These are phyloP conservation scores for Ypsolopha sequella DNA, from an alignment of 2,888 invertebrate genomes.

Conservation along the genomic window DNA sequence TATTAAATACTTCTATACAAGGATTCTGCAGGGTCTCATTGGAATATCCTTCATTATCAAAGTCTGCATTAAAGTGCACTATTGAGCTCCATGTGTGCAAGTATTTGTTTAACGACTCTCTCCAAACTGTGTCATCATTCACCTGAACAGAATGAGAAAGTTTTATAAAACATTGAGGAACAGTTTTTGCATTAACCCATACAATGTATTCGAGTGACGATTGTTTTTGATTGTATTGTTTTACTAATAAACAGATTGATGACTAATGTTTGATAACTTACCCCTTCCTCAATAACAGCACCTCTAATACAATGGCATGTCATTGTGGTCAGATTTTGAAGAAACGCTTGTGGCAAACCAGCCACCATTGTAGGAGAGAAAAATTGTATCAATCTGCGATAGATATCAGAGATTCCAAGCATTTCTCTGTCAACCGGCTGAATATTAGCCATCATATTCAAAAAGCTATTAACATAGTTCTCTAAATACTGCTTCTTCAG, in stretches of 20 bases:
- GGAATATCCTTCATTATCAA: conserved; percentile 41
- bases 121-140: conserved; percentile 56
- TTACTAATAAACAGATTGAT: too few relatives aligned
- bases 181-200: too few relatives aligned
- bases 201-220: too few relatives aligned
- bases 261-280: conserved; percentile 24
- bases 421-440: conserved; percentile 54
- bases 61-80: conserved; percentile 22
- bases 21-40: conserved; percentile 48
- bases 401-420: conserved; percentile 58
- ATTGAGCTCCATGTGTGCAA: conserved; percentile 61
- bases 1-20: conserved; percentile 78
- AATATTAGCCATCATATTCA: conserved; percentile 54
- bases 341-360: conserved; percentile 44
- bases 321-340: conserved; percentile 52
- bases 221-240: too few relatives aligned
- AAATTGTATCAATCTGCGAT: conserved; percentile 55
- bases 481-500: conserved; percentile 56
- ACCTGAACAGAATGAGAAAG: conserved; percentile 18
- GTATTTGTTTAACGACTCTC: conserved; percentile 59
- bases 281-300: conserved; percentile 55
- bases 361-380: conserved; percentile 53
- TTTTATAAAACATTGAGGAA: background rate
- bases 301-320: conserved; percentile 58
- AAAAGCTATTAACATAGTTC: conserved; percentile 54